A percentile compares a stretch with the other conserved stretches of the same genome.
Evolutionary conservation across 2,113 vertebrate genomes (phyloP).

Genomic region (Indri indri): DNA sequence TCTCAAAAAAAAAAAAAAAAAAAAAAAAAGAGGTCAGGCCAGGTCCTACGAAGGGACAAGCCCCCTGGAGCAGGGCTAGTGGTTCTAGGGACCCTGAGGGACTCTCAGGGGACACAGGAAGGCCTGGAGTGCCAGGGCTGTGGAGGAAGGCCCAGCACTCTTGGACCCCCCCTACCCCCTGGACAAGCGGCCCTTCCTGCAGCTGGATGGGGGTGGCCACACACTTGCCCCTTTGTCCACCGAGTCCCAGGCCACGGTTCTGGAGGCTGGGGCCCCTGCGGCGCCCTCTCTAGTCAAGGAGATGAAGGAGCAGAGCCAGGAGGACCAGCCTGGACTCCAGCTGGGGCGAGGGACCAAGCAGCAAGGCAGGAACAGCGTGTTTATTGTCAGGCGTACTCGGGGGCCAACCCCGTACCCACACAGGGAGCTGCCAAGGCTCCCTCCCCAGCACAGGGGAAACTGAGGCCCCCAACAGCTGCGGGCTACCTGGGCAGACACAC

Average conservation of each 20-base stretch:
- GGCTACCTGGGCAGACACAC: not conserved
- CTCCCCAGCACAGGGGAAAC: not conserved
- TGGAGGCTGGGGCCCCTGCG: not conserved
- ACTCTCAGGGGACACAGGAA: not conserved
- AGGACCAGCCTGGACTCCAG: fast-evolving
- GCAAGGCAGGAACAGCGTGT: fast-evolving
- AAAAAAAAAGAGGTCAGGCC: too few relatives aligned
- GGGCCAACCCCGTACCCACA: not conserved
- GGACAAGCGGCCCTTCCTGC: slow-evolving; percentile 38
- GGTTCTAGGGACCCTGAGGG: not conserved
- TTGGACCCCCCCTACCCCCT: too few relatives aligned
- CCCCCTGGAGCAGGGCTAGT: not conserved
- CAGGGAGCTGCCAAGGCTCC: not conserved
- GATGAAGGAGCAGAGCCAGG: not conserved
- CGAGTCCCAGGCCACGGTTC: not conserved
- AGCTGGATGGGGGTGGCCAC: not conserved
- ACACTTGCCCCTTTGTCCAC: slow-evolving; percentile 18
- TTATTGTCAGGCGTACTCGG: not conserved
- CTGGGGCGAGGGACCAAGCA: not conserved
- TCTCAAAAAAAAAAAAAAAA: too few relatives aligned
- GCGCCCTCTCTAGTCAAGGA: not conserved
- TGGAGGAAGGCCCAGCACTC: not conserved
- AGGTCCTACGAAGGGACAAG: not conserved
- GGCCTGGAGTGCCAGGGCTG: not conserved
- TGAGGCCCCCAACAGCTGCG: fast-evolving